Base-by-base conservation (phyloP, 2,797 vertebrate species). In the Lagorchestes hirsutus region DNA sequence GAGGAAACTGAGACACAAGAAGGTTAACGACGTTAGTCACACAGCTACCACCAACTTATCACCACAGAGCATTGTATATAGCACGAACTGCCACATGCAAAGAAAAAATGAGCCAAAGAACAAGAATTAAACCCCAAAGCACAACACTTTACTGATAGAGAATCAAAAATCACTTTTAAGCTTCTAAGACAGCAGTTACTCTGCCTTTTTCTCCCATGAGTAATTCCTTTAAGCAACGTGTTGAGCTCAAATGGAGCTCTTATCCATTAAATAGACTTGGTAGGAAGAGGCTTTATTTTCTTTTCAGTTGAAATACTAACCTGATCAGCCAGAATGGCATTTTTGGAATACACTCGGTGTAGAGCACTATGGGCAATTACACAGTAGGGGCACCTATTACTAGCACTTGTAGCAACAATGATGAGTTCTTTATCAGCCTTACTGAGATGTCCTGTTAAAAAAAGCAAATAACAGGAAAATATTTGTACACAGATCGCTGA, bases 371-470 rank as follows among this genome's bases (percentile, higher is more conserved):
- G 99, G 90, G 99, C 99, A 57, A 99, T 98, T 95, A 99, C 99
- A 54, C 99, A 99, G 97, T 99, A 99, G 52, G 99, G 98, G 97
- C 99, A 99, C 96, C 98, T 99, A 96, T 99, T 99, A 97, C 99
- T 98, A 93, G 95, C 97, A 95, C 99, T 99, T 34, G 99, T 99
- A 90, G 99, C 99, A 92, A 99, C 99, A 3, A 99, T 99, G 46
- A 99, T 99, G 95, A 99, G 98, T 96, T 99, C 99, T 90, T 99
- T 99, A 87, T 99, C 99, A 2, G 99, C 99, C 97, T 99, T 99
- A 56, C 99, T 99, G 97, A 99, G 98, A n/a, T 97, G 93, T 27
- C 99, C 99, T 99, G 34, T 5, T 50, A 92, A 94, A 58, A 54
- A 93, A 94, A 57, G 90, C 52, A 97, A 50, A 93, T 24, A 95